A percentile compares a stretch with the other conserved stretches of the same genome.
These are phyloP conservation scores for Egretta garzetta DNA, from an alignment of 2,113 vertebrate genomes.

Conservation along the genomic window DNA sequence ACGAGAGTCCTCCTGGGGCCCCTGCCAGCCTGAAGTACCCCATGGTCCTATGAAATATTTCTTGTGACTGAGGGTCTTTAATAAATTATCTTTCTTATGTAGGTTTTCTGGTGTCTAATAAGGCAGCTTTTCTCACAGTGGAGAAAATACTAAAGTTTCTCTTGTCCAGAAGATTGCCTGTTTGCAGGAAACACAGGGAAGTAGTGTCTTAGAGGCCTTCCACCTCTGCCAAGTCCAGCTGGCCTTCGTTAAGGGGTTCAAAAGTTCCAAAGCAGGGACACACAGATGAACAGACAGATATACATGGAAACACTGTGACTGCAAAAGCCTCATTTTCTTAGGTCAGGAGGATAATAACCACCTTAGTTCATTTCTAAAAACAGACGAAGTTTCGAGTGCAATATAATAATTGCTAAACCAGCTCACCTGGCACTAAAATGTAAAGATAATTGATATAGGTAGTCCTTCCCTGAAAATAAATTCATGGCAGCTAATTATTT, in stretches of 20 bases:
- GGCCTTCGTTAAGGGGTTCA: neutral
- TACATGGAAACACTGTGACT: fast-evolving
- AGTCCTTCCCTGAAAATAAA: conserved; percentile 1
- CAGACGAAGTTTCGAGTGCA: neutral
- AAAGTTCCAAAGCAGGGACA: neutral
- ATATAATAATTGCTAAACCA: neutral
- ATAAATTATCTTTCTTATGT: neutral
- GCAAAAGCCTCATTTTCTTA: neutral
- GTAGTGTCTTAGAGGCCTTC: neutral
- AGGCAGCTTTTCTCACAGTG: neutral
- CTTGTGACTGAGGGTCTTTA: neutral
- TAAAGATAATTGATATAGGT: neutral
- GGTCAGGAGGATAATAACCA: neutral
- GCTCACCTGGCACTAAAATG: neutral
- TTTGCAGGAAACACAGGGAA: neutral
- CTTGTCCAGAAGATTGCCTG: neutral
- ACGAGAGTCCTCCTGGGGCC: neutral
- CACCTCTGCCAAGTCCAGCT: neutral
- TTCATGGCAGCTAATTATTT: neutral
- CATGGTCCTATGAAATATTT: neutral
- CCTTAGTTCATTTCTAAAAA: neutral
- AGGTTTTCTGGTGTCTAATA: neutral
- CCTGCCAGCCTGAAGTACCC: neutral
- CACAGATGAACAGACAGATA: neutral
- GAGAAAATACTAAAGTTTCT: neutral